phyloP scores from a whole-genome alignment of 2,113 vertebrate species.

The Uropsilus gracilis region DNA sequence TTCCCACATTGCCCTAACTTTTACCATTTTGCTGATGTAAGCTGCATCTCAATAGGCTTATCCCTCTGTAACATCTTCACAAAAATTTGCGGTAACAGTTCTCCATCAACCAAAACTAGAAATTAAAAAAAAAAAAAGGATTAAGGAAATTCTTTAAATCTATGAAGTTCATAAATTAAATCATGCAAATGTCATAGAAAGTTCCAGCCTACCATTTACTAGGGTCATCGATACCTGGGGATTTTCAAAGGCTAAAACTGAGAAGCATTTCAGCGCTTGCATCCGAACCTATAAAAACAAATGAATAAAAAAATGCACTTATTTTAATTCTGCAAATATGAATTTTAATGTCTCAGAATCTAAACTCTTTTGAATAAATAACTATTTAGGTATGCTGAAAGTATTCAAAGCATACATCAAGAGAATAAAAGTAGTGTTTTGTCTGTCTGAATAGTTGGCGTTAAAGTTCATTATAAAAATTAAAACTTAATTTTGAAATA shows the following conservation, averaged over 20 bases:
- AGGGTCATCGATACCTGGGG: constrained; percentile 97
- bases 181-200: constrained; percentile 48
- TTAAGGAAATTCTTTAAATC: constrained; percentile 67
- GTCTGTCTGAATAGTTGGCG: background rate
- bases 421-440: background rate
- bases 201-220: constrained; percentile 93
- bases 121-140: constrained; percentile 65
- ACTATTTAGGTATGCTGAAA: constrained; percentile 53
- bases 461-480: constrained; percentile 34
- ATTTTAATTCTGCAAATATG: constrained; percentile 47
- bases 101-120: constrained; percentile 95
- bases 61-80: constrained; percentile 99
- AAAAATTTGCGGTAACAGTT: constrained; percentile 97
- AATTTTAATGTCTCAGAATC: constrained; percentile 49
- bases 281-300: constrained; percentile 92
- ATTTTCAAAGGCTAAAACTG: constrained; percentile 98
- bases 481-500: constrained; percentile 56
- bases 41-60: constrained; percentile 99
- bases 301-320: constrained; percentile 33
- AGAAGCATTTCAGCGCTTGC: constrained; percentile 99
- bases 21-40: constrained; percentile 99
- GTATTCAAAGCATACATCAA: background rate
- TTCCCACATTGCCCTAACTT: constrained; percentile 50
- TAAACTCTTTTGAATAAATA: constrained; percentile 49
- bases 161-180: constrained; percentile 52